phyloP scores from a whole-genome alignment of 1,140 invertebrate species.

The Diachasma alloeum region DNA sequence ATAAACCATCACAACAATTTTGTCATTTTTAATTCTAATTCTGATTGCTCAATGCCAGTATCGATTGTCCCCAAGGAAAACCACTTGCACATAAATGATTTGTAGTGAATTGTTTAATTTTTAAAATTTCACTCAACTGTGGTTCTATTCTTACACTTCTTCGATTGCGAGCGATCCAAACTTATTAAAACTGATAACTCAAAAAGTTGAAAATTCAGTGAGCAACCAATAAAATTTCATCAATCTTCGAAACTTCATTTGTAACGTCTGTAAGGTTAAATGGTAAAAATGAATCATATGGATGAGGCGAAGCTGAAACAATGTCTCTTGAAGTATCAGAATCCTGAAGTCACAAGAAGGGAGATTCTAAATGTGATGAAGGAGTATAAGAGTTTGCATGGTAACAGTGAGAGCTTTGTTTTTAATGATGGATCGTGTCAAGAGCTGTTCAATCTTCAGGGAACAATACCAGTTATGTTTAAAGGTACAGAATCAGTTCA shows the following conservation, averaged over 20 bases:
- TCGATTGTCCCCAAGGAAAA: no score
- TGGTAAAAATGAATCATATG: constrained; percentile 51
- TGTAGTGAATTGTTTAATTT: no score
- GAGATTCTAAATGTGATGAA: constrained; percentile 77
- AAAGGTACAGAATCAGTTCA: constrained; percentile 72
- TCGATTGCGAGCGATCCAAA: no score
- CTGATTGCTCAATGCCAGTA: no score
- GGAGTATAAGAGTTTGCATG: constrained; percentile 77
- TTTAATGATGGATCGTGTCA: constrained; percentile 90
- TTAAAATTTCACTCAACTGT: no score
- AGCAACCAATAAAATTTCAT: no score
- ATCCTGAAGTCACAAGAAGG: constrained; percentile 77
- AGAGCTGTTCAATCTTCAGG: constrained; percentile 85
- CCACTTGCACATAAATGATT: no score
- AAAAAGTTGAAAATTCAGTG: no score
- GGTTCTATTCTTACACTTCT: no score
- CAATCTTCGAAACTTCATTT: neutral
- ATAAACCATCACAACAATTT: no score
- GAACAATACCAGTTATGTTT: constrained; percentile 92
- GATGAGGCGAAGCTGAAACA: constrained; percentile 67
- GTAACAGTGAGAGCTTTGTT: constrained; percentile 74
- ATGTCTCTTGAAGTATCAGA: constrained; percentile 73
- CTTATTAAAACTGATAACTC: no score
- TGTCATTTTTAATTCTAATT: no score
- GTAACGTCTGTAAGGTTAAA: constrained; percentile 35